Conservation (phyloP, 1,140 invertebrate genomes). For the Bradysia coprophila region DNA sequence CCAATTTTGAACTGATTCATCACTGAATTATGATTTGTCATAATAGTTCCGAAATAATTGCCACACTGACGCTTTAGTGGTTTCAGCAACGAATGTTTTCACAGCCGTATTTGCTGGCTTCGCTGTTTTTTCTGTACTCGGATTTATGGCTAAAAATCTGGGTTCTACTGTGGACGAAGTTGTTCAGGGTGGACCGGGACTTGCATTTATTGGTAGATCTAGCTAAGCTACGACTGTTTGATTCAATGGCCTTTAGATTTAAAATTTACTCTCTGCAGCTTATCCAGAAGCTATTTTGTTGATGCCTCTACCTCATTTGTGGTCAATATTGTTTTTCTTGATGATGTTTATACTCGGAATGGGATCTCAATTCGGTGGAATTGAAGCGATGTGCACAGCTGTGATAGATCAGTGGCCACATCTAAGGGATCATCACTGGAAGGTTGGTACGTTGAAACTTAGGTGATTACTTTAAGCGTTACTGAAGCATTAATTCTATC, state of each 20-base stretch:
- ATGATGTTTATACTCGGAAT: conserved; percentile 65
- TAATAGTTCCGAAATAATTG: conserved; percentile 39
- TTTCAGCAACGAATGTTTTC: conserved; percentile 47
- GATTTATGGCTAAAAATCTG: conserved; percentile 50
- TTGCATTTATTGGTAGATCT: not conserved
- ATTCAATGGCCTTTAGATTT: not conserved
- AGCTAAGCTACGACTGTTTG: not conserved
- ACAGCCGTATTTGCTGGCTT: conserved; percentile 56
- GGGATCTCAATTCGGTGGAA: conserved; percentile 63
- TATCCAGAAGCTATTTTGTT: conserved; percentile 43
- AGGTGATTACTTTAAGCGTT: too few relatives aligned
- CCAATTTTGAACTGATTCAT: not conserved
- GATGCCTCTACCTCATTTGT: conserved; percentile 55
- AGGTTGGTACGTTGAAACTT: too few relatives aligned
- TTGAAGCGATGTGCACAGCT: conserved; percentile 60
- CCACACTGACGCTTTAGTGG: conserved; percentile 38
- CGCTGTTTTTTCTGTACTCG: conserved; percentile 65
- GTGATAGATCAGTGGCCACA: conserved; percentile 50
- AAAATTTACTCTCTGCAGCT: not conserved
- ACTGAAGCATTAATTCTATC: too few relatives aligned
- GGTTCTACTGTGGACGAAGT: conserved; percentile 37
- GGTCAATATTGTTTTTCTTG: conserved; percentile 70
- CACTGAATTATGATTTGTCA: too few relatives aligned
- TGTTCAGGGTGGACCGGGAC: conserved; percentile 12
- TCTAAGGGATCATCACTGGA: conserved; percentile 35